Base-by-base conservation (phyloP, 1,140 invertebrate species). In the Papilio helenus region DNA sequence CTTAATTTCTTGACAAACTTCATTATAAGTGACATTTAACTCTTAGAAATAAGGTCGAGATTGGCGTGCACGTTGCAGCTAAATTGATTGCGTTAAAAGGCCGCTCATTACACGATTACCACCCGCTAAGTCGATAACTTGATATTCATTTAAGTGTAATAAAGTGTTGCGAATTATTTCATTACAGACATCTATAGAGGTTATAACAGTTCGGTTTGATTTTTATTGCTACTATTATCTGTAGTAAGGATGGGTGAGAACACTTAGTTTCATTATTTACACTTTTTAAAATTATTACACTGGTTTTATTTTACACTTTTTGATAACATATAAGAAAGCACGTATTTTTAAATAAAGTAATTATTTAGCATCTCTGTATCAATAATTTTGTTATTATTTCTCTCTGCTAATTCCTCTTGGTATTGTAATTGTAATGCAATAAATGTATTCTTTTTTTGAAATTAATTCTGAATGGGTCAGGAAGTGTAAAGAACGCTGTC, bases 161-260 rank as follows among this genome's bases (percentile, higher is more conserved):
- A 91, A 92, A 92, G 83, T 93, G 89, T 89, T 90, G 88, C 91
- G 85, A 92, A 93, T 93, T 92, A 92, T 92, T 91, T 92, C 86
- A 90, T 92, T 91, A 91, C 84, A 29, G 72, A 73, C 58, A n/a
- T 77, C 80, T 80, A 82, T 85, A 86, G 74, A 83, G 82, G 81
- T 76, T 82, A 80, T 86, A 83, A 83, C 83, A 81, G 79, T 87
- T 84, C 80, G 84, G 86, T 88, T 82, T 78, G 82, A 82, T 81
- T 84, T 88, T 88, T 88, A 88, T 88, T 65, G 44, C 16, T 20
- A 79, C 82, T 82, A 79, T 83, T 81, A 80, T 77, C 79, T 39
- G 76, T 84, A 82, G 81, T 85, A 83, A 81, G 80, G 81, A 80
- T 51, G 76, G 44, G 65, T 80, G 68, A 81, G 79, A 61, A 49